Conservation (phyloP, 2,797 vertebrate species). For the Chelon auratus region DNA sequence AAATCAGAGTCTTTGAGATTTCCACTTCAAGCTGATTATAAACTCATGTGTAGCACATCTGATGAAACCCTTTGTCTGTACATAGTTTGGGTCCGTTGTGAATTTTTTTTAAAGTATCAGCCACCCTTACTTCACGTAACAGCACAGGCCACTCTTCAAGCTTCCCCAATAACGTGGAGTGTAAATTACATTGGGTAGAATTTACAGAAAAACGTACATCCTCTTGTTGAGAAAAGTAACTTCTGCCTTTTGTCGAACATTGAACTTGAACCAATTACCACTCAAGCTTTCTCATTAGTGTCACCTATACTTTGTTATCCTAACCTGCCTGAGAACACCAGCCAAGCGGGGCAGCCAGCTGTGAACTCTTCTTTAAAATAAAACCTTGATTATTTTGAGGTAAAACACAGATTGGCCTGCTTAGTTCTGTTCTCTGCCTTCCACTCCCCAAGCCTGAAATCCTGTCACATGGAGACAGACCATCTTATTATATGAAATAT, state of each 20-base stretch:
- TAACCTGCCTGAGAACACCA: conserved; percentile 3
- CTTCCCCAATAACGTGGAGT: no score
- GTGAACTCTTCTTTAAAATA: conserved; percentile 8
- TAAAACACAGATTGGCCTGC: conserved; percentile 17
- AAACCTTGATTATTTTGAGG: conserved; percentile 12
- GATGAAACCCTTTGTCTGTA: neutral
- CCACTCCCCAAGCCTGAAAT: neutral
- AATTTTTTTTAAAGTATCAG: neutral
- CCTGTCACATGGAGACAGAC: conserved; percentile 27
- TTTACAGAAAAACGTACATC: neutral
- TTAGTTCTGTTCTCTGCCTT: neutral
- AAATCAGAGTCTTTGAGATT: no score
- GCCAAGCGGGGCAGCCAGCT: neutral
- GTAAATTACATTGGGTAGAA: neutral
- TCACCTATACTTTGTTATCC: conserved; percentile 1
- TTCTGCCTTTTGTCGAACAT: neutral
- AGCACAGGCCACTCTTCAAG: neutral
- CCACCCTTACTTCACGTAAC: neutral
- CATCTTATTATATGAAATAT: conserved; percentile 31
- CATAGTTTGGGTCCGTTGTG: neutral
- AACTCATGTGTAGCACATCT: neutral
- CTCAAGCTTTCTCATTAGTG: conserved; percentile 16
- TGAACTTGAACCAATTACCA: conserved; percentile 1
- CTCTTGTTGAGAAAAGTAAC: neutral
- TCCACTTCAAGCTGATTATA: neutral